phyloP scores from a whole-genome alignment of 2,113 vertebrate genomes.

The Rhea americana region DNA sequence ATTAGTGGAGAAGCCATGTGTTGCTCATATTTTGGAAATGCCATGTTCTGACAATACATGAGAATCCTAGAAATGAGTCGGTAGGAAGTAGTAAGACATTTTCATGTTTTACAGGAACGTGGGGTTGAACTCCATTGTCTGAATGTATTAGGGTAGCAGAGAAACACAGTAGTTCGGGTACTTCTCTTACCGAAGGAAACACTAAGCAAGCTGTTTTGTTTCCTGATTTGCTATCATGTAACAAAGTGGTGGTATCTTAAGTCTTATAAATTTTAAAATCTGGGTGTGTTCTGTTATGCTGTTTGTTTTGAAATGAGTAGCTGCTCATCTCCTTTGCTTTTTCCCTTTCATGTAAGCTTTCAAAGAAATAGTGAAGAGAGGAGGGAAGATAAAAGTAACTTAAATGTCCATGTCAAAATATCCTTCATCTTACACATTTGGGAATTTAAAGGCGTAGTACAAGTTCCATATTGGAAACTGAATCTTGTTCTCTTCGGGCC shows the following conservation, averaged over 20 bases:
- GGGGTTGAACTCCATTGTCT: conserved; percentile 28
- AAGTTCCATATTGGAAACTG: not conserved
- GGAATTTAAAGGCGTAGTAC: not conserved
- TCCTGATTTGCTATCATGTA: not conserved
- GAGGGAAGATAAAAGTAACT: not conserved
- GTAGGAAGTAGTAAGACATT: conserved; percentile 39
- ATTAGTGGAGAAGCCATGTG: not conserved
- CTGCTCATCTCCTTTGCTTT: not conserved
- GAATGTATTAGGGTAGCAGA: not conserved
- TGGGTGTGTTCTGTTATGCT: not conserved
- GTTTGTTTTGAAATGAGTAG: not conserved
- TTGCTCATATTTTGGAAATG: not conserved
- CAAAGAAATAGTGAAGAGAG: not conserved
- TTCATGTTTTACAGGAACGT: not conserved
- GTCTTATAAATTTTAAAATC: not conserved
- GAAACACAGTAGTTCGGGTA: not conserved
- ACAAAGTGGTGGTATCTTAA: not conserved
- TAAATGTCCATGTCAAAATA: not conserved
- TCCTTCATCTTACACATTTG: not conserved
- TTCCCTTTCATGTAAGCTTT: not conserved
- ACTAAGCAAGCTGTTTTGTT: not conserved
- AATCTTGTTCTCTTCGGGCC: not conserved
- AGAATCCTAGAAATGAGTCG: conserved; percentile 33
- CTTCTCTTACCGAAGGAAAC: not conserved
- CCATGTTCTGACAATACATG: not conserved